Evolutionary conservation across 2,888 invertebrate genomes (phyloP).

Genomic region (Phalangium opilio): DNA sequence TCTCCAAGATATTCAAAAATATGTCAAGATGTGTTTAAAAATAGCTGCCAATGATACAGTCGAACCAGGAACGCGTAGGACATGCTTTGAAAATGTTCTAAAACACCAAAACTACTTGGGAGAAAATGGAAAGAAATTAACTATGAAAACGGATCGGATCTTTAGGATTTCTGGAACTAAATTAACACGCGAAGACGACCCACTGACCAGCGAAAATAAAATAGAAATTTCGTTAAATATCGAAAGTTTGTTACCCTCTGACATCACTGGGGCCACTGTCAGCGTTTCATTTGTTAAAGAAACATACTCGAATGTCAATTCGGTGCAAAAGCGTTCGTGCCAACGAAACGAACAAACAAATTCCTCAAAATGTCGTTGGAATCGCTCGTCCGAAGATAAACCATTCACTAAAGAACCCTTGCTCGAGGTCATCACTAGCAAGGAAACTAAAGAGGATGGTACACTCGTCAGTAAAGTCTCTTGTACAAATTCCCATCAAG

Average conservation of each 20-base stretch:
- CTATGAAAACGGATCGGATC: slow-evolving; percentile 13
- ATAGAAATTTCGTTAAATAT: slow-evolving; percentile 11
- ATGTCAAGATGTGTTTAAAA: slow-evolving; percentile 59
- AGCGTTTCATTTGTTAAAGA: slow-evolving; percentile 2
- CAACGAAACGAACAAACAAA: no score
- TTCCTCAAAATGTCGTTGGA: no score
- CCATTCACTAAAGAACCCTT: background rate
- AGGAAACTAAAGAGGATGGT: slow-evolving; percentile 4
- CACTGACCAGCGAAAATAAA: slow-evolving; percentile 11
- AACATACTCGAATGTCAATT: no score
- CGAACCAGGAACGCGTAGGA: slow-evolving; percentile 53
- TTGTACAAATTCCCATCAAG: slow-evolving; percentile 42
- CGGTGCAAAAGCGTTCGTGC: no score
- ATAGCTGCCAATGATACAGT: slow-evolving; percentile 60
- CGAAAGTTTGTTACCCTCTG: slow-evolving; percentile 12
- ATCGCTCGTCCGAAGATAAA: no score
- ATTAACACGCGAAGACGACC: slow-evolving; percentile 9
- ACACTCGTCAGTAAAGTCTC: slow-evolving; percentile 24
- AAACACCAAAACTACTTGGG: slow-evolving; percentile 13
- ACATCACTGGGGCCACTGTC: slow-evolving; percentile 9
- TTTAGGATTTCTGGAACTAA: slow-evolving; percentile 11
- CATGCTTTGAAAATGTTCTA: slow-evolving; percentile 62
- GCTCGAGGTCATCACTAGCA: background rate
- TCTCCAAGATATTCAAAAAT: slow-evolving; percentile 59
- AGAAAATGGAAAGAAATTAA: slow-evolving; percentile 9